These are phyloP conservation scores for Drosophila auraria DNA, from an alignment of 1,140 invertebrate genomes.

Conservation along the genomic window DNA sequence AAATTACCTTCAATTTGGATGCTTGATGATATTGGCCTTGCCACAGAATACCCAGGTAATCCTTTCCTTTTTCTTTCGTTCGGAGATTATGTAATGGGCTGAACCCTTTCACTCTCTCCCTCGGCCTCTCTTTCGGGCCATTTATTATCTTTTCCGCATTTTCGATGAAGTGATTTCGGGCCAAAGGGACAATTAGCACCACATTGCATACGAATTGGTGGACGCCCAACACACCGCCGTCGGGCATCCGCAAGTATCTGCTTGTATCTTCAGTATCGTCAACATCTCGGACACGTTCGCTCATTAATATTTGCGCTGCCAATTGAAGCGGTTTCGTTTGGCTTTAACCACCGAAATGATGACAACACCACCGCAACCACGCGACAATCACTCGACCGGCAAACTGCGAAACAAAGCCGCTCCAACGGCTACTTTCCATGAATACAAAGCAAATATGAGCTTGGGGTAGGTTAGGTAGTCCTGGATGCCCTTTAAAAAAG, in stretches of 20 bases:
- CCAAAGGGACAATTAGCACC: conserved; percentile 53
- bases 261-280: neutral
- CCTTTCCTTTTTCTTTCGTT: neutral
- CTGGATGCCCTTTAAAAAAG: conserved; percentile 3
- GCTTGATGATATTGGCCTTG: conserved; percentile 25
- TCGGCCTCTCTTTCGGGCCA: conserved; percentile 1
- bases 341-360: conserved; percentile 38
- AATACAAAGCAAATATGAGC: conserved; percentile 32
- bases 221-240: conserved; percentile 8
- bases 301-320: conserved; percentile 73
- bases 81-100: conserved; percentile 6
- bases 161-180: conserved; percentile 54
- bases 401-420: conserved; percentile 33
- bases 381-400: conserved; percentile 23
- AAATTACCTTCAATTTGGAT: conserved; percentile 38
- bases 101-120: conserved; percentile 26
- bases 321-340: conserved; percentile 65
- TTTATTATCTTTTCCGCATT: conserved; percentile 35
- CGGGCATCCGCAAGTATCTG: neutral
- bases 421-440: conserved; percentile 43
- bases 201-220: conserved; percentile 35
- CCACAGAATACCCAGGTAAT: conserved; percentile 19
- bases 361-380: conserved; percentile 35
- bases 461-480: too few relatives aligned
- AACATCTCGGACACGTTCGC: conserved; percentile 65